Percentiles rank a stretch among this genome's conserved stretches.
These are phyloP conservation scores for Tragelaphus scriptus DNA, from an alignment of 2,113 vertebrate genomes.

Conservation along the genomic window DNA sequence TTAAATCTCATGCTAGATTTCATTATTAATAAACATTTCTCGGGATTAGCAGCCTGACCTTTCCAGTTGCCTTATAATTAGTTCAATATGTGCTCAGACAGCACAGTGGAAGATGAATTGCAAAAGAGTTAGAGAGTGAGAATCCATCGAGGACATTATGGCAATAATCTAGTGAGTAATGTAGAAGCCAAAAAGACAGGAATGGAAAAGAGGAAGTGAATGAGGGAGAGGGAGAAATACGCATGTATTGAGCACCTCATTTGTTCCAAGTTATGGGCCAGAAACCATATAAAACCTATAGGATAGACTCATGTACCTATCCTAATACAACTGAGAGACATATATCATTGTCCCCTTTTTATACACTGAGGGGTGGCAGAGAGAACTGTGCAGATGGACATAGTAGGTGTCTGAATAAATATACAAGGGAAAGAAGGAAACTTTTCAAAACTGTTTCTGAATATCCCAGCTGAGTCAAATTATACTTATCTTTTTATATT, in stretches of 20 bases:
- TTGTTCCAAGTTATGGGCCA: background rate
- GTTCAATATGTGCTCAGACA: background rate
- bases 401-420: background rate
- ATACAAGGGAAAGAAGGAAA: background rate
- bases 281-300: background rate
- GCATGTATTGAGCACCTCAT: background rate
- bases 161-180: background rate
- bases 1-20: background rate
- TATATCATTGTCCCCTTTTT: background rate
- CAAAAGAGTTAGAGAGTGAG: background rate
- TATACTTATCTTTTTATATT: background rate
- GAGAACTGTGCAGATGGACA: background rate
- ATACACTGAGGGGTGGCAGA: background rate
- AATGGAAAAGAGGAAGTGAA: background rate
- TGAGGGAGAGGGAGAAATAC: background rate
- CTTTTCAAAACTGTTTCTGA: background rate
- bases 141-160: background rate
- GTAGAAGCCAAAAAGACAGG: background rate
- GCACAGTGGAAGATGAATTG: background rate
- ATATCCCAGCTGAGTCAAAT: background rate
- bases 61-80: background rate
- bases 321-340: background rate
- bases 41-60: background rate
- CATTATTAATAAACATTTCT: background rate
- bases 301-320: background rate